Conservation (phyloP, 35 echinoderm and acorn worm species). For the Eucidaris tribuloides region DNA sequence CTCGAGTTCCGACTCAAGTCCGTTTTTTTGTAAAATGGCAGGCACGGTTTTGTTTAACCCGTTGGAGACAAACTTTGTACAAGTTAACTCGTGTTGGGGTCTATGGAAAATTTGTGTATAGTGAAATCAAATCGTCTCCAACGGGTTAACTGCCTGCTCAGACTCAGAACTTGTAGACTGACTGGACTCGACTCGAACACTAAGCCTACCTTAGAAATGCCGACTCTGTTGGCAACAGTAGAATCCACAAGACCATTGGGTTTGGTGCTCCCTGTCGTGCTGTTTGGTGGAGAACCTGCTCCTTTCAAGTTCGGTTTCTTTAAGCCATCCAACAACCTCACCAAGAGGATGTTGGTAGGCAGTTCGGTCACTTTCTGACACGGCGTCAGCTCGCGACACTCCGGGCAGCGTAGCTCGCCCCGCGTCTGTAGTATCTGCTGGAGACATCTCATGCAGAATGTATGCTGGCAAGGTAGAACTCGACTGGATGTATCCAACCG, state of each 20-base stretch:
- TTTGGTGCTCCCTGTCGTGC: background rate
- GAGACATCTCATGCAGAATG: constrained; percentile 93
- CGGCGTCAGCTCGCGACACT: constrained; percentile 79
- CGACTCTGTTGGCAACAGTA: background rate
- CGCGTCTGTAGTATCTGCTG: constrained; percentile 76
- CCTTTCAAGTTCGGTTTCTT: constrained; percentile 15
- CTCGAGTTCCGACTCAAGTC: too few relatives aligned
- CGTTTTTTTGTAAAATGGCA: background rate
- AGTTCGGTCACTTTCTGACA: constrained; percentile 67
- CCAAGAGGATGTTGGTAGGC: constrained; percentile 96
- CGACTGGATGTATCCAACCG: constrained; percentile 84
- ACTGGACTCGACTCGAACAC: background rate
- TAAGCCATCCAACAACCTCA: constrained; percentile 89
- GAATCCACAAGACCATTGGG: background rate
- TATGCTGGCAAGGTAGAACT: constrained; percentile 91
- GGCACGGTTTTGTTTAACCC: background rate
- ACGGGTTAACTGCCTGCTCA: background rate
- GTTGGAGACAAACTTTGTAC: background rate
- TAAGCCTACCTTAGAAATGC: background rate
- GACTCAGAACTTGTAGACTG: background rate
- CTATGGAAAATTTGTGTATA: background rate
- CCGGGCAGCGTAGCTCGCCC: constrained; percentile 83
- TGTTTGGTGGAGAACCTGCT: background rate
- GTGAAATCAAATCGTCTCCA: background rate
- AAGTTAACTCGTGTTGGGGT: background rate